Percentiles rank a stretch among this genome's conserved stretches.
phyloP scores from a whole-genome alignment of 2,113 vertebrate genomes.

The Nothobranchius furzeri region DNA sequence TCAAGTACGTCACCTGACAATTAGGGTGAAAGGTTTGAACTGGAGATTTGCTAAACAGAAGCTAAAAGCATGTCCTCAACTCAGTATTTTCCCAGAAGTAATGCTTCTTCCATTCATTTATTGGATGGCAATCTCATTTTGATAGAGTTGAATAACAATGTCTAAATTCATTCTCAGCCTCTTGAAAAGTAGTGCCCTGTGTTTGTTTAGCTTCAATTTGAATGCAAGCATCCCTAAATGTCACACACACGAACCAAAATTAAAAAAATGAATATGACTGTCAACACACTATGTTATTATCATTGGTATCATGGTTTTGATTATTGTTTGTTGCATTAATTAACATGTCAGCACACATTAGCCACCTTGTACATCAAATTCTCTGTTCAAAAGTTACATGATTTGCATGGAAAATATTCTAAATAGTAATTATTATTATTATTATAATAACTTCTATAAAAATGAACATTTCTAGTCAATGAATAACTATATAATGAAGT shows the following conservation, averaged over 20 bases:
- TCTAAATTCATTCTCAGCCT: no score
- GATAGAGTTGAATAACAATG: constrained; percentile 14
- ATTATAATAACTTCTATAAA: neutral
- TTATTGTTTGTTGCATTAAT: no score
- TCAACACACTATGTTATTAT: constrained; percentile 5
- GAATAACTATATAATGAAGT: neutral
- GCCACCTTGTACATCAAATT: neutral
- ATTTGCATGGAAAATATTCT: neutral
- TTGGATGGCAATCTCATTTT: constrained; percentile 18
- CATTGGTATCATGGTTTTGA: constrained; percentile 1
- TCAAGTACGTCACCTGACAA: constrained; percentile 29
- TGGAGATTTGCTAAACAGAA: constrained; percentile 33
- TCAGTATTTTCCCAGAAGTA: constrained; percentile 37
- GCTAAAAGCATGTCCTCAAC: constrained; percentile 26
- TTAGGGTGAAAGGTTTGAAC: constrained; percentile 25
- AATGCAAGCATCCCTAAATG: constrained; percentile 59
- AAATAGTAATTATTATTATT: neutral
- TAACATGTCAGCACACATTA: neutral
- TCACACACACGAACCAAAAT: constrained; percentile 71
- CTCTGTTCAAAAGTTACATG: neutral
- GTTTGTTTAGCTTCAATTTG: constrained; percentile 51
- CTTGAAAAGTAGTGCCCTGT: constrained; percentile 47
- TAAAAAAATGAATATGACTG: constrained; percentile 58
- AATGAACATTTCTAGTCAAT: neutral
- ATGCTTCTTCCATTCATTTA: constrained; percentile 31